Evolutionary conservation across 2,113 vertebrate species (phyloP), one percentile per base, ranked within the genome.

Genomic region (Hippocampus comes): DNA sequence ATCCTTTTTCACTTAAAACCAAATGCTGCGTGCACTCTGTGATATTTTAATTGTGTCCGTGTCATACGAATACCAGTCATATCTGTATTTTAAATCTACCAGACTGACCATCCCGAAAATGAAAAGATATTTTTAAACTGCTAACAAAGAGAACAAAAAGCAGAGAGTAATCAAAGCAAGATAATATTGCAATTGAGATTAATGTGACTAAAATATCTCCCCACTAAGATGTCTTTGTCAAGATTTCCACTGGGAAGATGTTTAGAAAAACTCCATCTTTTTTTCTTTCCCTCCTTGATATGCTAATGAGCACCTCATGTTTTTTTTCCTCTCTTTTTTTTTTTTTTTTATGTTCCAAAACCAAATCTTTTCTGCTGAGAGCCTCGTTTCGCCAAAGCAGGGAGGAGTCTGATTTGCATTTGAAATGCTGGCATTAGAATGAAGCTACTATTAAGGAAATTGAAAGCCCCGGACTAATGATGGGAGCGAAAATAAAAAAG

Each of bases 391-490:
- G 84, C 85, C 81, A 86, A 85, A 82, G 85, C 71, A 80, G 82
- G 83, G 86, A 80, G 86, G 89, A 89, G 86, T 81, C 80, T 75
- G 81, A 91, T 91, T 89, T 89, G 84, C 89, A 92, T 92, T 88
- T 80, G 65, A 90, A 92, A 87, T 79, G 87, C 82, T 74, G 78
- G 23, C 66, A 53, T 83, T 51, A 82, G 86, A 92, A 84, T 84
- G 83, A 88, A 85, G 90, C 83, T 84, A 77, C 85, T 80, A 90
- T 88, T 83, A 88, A 85, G 78, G 80, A 87, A 81, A 83, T 84
- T 78, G 84, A 78, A 74, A 86, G 83, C 86, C 82, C 78, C 63
- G 67, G 78, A 76, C 67, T 84, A 83, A 88, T 87, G 87, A 89
- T 87, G n/a, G 43, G n/a, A 18, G 43, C 17, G 14, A 66, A 46